Evolutionary conservation across 2,888 invertebrate species (phyloP).

Genomic region (Quadriops clusia): DNA sequence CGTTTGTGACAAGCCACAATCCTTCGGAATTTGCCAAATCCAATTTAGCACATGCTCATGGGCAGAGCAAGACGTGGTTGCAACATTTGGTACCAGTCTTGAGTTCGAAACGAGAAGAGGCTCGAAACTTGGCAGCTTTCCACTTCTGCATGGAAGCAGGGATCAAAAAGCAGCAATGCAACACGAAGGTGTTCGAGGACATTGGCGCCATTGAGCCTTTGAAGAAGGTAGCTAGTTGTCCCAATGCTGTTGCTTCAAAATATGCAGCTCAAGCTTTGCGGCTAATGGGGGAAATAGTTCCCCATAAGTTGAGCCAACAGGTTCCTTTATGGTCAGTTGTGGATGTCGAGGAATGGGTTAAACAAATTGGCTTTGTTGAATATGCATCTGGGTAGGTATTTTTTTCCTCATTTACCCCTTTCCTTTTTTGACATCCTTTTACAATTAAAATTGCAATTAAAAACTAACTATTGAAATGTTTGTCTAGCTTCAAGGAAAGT

Average conservation of each 20-base stretch:
- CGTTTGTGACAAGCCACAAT: conserved; percentile 88
- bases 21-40: conserved; percentile 91
- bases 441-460: no score
- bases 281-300: conserved; percentile 91
- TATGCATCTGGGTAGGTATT: no score
- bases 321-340: conserved; percentile 95
- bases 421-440: no score
- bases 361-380: conserved; percentile 88
- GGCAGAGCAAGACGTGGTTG: conserved; percentile 92
- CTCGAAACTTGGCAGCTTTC: conserved; percentile 91
- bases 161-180: conserved; percentile 88
- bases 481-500: conserved; percentile 73
- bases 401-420: no score
- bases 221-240: conserved; percentile 93
- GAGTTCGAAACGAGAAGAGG: conserved; percentile 90
- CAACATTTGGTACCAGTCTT: conserved; percentile 86
- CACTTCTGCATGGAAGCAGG: conserved; percentile 99
- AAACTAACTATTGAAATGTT: no score
- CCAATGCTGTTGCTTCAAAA: conserved; percentile 94
- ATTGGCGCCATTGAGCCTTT: conserved; percentile 92
- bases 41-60: conserved; percentile 85
- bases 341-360: conserved; percentile 96
- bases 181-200: conserved; percentile 81
- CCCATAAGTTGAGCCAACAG: conserved; percentile 95
- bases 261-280: conserved; percentile 88